Conservation (phyloP, 2,113 vertebrate genomes). For the Brachyhypopomus gauderio region DNA sequence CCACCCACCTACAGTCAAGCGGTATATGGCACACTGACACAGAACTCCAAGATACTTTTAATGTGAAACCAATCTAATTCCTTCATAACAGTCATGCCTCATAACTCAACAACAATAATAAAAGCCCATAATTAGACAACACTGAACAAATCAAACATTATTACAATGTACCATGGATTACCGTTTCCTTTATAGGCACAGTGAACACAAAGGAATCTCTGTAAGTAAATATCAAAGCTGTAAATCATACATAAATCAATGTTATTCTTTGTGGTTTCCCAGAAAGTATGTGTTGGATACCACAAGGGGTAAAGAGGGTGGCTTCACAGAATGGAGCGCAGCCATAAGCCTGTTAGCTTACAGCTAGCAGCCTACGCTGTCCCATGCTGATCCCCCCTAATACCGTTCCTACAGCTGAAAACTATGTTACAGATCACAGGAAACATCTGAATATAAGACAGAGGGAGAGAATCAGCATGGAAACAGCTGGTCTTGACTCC, state of each 20-base stretch:
- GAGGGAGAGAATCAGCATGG: constrained; percentile 25
- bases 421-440: constrained; percentile 33
- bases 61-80: not conserved
- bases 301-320: constrained; percentile 40
- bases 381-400: constrained; percentile 34
- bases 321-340: constrained; percentile 35
- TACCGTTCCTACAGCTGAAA: constrained; percentile 49
- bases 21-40: too few species aligned
- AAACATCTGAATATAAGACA: constrained; percentile 44
- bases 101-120: too few species aligned
- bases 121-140: not conserved
- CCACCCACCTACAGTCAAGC: too few species aligned
- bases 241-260: constrained; percentile 33
- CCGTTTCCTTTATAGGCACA: not conserved
- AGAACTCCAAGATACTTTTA: too few species aligned
- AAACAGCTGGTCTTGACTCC: constrained; percentile 43
- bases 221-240: constrained; percentile 31
- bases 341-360: constrained; percentile 49
- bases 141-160: not conserved
- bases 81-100: not conserved
- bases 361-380: constrained; percentile 6
- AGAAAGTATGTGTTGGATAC: constrained; percentile 49
- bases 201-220: not conserved
- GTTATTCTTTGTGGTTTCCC: constrained; percentile 40
- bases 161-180: not conserved